Conservation (phyloP, 2,113 vertebrate genomes). For the Heterochromis multidens region DNA sequence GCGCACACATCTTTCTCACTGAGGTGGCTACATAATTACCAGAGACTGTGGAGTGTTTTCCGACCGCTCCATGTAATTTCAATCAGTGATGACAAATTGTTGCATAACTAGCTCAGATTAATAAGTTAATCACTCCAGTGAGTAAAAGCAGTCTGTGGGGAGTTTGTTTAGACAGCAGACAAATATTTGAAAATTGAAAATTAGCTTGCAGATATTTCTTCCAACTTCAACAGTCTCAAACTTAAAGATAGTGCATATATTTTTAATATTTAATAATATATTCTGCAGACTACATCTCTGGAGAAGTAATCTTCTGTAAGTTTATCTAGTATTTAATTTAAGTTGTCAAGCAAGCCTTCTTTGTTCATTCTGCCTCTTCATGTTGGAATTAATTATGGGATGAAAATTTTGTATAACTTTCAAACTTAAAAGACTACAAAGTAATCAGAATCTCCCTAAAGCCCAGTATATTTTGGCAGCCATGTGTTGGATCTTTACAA, state of each 20-base stretch:
- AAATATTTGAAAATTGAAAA: neutral
- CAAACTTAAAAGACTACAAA: neutral
- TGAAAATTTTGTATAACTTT: neutral
- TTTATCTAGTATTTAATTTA: neutral
- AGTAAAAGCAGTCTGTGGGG: neutral
- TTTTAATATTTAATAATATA: neutral
- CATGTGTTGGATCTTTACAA: neutral
- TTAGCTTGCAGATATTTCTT: neutral
- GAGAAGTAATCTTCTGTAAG: neutral
- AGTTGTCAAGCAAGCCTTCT: neutral
- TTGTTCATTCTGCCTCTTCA: neutral
- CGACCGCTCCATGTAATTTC: conserved; percentile 2
- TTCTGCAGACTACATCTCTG: neutral
- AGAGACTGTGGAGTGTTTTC: neutral
- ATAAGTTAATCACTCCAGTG: conserved; percentile 12
- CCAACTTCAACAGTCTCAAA: neutral
- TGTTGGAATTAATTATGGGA: neutral
- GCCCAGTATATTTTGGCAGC: neutral
- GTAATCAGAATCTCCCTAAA: neutral
- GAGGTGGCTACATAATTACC: neutral
- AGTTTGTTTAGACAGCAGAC: neutral
- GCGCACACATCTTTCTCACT: neutral
- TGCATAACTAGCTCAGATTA: conserved; percentile 22
- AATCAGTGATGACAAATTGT: conserved; percentile 33
- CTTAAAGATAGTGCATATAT: neutral